Conservation (phyloP, 2,797 vertebrate species). For the Sciurus vulgaris region DNA sequence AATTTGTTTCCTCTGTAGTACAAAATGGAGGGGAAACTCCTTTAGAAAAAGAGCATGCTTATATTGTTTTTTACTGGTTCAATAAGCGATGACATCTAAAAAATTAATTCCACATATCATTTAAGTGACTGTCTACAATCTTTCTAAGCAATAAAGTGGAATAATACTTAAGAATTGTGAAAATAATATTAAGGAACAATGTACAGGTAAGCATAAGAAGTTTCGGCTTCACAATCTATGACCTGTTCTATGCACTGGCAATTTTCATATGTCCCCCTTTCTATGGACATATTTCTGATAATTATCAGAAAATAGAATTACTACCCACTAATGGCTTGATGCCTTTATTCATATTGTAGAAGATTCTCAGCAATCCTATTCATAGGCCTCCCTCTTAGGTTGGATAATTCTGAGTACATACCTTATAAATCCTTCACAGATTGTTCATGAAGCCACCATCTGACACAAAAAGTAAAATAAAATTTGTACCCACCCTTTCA, state of each 20-base stretch:
- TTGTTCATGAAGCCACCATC: not conserved
- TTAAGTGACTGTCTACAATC: not conserved
- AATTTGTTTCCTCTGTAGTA: not conserved
- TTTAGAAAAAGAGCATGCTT: not conserved
- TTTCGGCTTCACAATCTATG: constrained; percentile 1
- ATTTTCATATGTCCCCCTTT: not conserved
- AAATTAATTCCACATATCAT: constrained; percentile 1
- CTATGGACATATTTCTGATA: not conserved
- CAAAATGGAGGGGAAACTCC: not conserved
- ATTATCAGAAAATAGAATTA: not conserved
- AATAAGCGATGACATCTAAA: not conserved
- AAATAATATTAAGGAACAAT: constrained; percentile 38
- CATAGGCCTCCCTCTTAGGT: not conserved
- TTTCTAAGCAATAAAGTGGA: not conserved
- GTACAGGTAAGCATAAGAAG: not conserved
- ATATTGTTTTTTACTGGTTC: not conserved
- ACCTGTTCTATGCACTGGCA: not conserved
- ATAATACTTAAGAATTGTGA: constrained; percentile 26
- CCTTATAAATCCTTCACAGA: not conserved
- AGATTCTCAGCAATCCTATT: not conserved
- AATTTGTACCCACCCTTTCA: not conserved
- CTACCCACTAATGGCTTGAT: not conserved
- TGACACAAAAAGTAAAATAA: not conserved
- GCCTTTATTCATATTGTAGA: not conserved
- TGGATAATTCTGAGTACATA: not conserved